These are phyloP conservation scores for Ophion obscuratus DNA, from an alignment of 2,888 invertebrate species.

Conservation along the genomic window DNA sequence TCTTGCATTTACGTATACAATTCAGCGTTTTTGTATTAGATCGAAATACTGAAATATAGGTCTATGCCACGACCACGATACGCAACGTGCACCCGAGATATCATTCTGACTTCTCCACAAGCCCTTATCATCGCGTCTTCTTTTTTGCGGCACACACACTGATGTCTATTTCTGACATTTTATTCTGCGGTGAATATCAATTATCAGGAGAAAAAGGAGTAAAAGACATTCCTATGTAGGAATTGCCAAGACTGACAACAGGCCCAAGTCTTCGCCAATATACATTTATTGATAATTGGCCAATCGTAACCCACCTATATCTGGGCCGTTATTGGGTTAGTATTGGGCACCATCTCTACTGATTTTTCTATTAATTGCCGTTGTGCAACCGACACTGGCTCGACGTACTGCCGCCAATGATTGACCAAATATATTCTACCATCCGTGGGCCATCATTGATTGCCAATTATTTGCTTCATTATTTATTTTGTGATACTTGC, in stretches of 20 bases:
- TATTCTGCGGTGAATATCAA: not conserved
- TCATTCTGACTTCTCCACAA: too few relatives aligned
- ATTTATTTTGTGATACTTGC: slow-evolving; percentile 31
- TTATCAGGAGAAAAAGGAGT: too few relatives aligned
- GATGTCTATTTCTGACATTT: not conserved
- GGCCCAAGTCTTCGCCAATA: slow-evolving; percentile 41
- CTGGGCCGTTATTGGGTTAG: too few relatives aligned
- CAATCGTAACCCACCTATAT: not conserved
- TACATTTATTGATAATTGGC: slow-evolving; percentile 43
- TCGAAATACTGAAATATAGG: too few relatives aligned
- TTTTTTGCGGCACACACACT: too few relatives aligned
- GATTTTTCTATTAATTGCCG: slow-evolving; percentile 37
- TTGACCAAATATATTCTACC: slow-evolving; percentile 30
- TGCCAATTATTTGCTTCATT: slow-evolving; percentile 40
- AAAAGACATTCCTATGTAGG: slow-evolving; percentile 39
- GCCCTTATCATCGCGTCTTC: too few relatives aligned
- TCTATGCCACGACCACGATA: too few relatives aligned
- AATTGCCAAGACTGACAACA: slow-evolving; percentile 51
- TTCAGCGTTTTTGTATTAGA: too few relatives aligned
- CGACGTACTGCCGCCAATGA: slow-evolving; percentile 42
- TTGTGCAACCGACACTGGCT: slow-evolving; percentile 35
- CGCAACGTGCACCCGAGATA: too few relatives aligned
- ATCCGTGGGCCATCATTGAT: slow-evolving; percentile 34
- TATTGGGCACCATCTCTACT: slow-evolving; percentile 2
- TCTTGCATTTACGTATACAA: too few relatives aligned